A percentile compares a stretch with the other conserved stretches of the same genome.
phyloP scores from a whole-genome alignment of 2,113 vertebrate genomes.

The Nycticryphes semicollaris region DNA sequence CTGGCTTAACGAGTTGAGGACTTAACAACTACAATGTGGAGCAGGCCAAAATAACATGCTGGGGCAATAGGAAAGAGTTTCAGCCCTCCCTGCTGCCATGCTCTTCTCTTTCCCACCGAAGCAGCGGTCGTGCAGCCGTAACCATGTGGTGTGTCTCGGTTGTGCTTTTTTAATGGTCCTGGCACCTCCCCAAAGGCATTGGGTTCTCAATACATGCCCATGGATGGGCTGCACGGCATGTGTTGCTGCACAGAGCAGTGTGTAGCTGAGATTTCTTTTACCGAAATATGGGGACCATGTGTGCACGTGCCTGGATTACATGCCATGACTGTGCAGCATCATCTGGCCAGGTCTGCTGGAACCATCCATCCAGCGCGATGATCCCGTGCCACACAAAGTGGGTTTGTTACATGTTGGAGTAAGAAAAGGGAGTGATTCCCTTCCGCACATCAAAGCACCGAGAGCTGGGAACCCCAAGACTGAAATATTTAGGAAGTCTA shows the following conservation, averaged over 20 bases:
- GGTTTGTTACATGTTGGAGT: background rate
- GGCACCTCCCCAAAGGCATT: rapidly evolving
- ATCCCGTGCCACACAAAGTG: background rate
- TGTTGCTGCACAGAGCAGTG: background rate
- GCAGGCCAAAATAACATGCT: background rate
- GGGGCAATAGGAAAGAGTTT: background rate
- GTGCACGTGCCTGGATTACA: background rate
- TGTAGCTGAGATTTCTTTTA: background rate
- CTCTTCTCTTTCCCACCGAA: background rate
- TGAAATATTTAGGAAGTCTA: background rate
- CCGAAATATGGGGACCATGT: background rate
- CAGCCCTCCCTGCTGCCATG: background rate
- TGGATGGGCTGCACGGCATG: background rate
- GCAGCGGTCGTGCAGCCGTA: background rate
- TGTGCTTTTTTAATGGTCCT: background rate
- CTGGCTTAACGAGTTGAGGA: background rate
- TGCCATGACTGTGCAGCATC: background rate
- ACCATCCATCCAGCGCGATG: background rate
- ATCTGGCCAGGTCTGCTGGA: background rate
- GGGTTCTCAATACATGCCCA: background rate
- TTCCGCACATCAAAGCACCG: background rate
- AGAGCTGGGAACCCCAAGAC: background rate
- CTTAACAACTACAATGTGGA: background rate
- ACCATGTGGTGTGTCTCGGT: background rate
- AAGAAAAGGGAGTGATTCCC: background rate